Evolutionary conservation across 1,140 invertebrate genomes (phyloP), one percentile per base, ranked within the genome.

Genomic region (Hyposmocoma kahamanoa): DNA sequence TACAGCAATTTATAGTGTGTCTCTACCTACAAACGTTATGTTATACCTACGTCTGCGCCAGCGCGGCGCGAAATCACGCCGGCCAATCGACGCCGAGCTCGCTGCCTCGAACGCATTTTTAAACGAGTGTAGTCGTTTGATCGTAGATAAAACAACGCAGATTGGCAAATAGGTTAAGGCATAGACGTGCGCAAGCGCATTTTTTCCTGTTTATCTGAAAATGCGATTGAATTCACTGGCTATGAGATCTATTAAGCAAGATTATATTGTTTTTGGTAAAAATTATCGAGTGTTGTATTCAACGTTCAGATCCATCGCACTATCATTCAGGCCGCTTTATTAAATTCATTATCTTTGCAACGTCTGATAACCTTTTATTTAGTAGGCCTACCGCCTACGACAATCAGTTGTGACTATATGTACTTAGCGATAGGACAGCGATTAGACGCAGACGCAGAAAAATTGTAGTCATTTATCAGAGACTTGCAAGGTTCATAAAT

Each of bases 61-160:
- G 13, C 15, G 11, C n/a, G 32, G 11, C n/a, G 32, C 18, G 32
- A 36, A 17, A 17, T 5, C 5, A 19, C 22, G 19, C 21, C 26
- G 22, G n/a, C 42, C 41, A 54, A 39, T 47, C 44, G 15, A 42
- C 19, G 18, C 26, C 21, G 21, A 28, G 11, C 32, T 22, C 22
- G 22, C 45, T 48, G 24, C 39, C 43, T 42, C 51, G 41, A 45
- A 45, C 50, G 47, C 43, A 50, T 46, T 53, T 52, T 57, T 50
- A 42, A 57, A 50, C 39, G 49, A 48, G 45, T 50, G 32, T 42
- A 53, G 36, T 53, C 38, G 39, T 53, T 49, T 42, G 17, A 22
- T 46, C 46, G 47, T 47, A 53, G 46, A 53, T 47, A 26, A 50
- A 17, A 11, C 20, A 50, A 6, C 24, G n/a, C 26, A 45, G 22